Evolutionary conservation across 2,113 vertebrate genomes (phyloP).

Genomic region (Eptesicus fuscus): DNA sequence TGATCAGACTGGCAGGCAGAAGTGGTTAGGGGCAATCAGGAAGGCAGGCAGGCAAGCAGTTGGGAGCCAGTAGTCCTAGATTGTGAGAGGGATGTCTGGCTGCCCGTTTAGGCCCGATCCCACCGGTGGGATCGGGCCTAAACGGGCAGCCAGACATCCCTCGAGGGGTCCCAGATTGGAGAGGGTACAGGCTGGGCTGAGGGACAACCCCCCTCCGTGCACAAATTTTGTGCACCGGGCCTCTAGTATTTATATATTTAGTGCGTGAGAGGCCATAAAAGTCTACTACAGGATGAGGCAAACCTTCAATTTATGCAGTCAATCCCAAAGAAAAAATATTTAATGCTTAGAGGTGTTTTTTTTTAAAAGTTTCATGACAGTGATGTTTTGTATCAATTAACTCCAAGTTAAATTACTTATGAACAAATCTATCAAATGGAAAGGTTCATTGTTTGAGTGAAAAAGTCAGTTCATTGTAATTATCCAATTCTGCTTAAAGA

Average conservation of each 20-base stretch:
- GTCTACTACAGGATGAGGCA: background rate
- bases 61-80: no score
- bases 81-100: no score
- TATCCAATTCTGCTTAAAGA: constrained; percentile 60
- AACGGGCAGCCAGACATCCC: no score
- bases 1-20: no score
- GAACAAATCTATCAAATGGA: background rate
- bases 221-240: no score
- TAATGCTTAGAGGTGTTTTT: constrained; percentile 36
- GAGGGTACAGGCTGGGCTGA: no score
- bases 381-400: constrained; percentile 54
- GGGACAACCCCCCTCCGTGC: no score
- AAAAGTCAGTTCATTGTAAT: constrained; percentile 10
- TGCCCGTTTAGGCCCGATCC: no score
- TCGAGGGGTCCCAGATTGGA: no score
- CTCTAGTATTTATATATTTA: background rate
- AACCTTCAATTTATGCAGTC: background rate
- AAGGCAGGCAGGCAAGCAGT: no score
- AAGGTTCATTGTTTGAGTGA: background rate
- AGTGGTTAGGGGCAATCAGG: no score
- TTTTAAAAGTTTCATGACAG: constrained; percentile 44
- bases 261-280: background rate
- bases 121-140: no score
- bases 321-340: background rate
- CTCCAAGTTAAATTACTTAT: constrained; percentile 41